phyloP scores from a whole-genome alignment of 2,113 vertebrate species.

The Menura novaehollandiae region DNA sequence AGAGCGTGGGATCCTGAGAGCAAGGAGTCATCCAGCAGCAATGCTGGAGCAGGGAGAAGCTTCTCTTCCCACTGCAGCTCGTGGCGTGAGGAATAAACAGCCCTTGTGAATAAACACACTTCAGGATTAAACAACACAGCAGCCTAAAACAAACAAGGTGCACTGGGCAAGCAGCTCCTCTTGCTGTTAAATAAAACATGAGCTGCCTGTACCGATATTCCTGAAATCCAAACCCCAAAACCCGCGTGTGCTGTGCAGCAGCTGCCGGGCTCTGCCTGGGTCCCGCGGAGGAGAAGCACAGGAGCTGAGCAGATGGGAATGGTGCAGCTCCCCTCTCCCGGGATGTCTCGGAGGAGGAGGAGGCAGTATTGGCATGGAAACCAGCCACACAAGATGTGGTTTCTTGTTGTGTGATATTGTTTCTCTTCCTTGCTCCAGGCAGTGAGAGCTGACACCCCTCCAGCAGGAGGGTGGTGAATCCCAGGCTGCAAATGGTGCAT shows the following conservation, averaged over 20 bases:
- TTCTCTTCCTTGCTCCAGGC: background rate
- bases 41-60: background rate
- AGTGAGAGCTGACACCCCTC: background rate
- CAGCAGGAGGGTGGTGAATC: background rate
- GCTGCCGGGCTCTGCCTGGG: background rate
- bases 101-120: background rate
- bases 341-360: background rate
- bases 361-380: background rate
- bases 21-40: background rate
- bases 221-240: no score
- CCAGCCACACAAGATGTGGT: background rate
- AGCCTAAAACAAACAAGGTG: background rate
- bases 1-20: background rate
- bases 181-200: background rate
- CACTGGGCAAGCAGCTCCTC: background rate
- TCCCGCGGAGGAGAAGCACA: background rate
- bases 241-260: fast-evolving
- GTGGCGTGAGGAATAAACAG: background rate
- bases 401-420: background rate
- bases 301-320: background rate
- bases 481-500: background rate
- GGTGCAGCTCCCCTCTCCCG: background rate
- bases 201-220: background rate
- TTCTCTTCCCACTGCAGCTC: background rate
- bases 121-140: background rate